These are phyloP conservation scores for Leptinotarsa defecta DNA, from an alignment of 1,140 invertebrate species.

Conservation along the genomic window DNA sequence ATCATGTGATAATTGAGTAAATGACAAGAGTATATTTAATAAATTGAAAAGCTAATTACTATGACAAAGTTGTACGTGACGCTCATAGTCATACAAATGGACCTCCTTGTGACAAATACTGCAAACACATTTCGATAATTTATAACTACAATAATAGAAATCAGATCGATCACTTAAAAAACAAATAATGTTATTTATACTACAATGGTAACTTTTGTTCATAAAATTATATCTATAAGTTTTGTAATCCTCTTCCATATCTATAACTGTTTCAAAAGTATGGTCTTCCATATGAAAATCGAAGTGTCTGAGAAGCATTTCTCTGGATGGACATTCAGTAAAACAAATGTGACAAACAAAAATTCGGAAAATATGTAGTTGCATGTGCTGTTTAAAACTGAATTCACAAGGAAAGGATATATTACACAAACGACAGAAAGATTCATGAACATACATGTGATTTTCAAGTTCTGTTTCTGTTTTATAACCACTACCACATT, in stretches of 20 bases:
- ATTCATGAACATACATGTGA: slow-evolving; percentile 40
- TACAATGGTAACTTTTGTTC: slow-evolving; percentile 29
- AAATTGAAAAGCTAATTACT: neutral
- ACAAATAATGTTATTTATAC: slow-evolving; percentile 35
- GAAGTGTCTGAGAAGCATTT: slow-evolving; percentile 32
- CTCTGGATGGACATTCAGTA: slow-evolving; percentile 34
- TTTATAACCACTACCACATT: slow-evolving; percentile 40
- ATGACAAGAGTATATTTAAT: no score
- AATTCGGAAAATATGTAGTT: slow-evolving; percentile 35
- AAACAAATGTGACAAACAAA: slow-evolving; percentile 38
- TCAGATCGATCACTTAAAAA: slow-evolving; percentile 30
- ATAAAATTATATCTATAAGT: slow-evolving; percentile 17
- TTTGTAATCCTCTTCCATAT: slow-evolving; percentile 41
- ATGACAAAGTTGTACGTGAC: slow-evolving; percentile 36
- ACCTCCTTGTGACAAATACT: slow-evolving; percentile 35
- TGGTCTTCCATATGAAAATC: slow-evolving; percentile 37
- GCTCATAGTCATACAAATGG: slow-evolving; percentile 29
- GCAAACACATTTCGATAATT: slow-evolving; percentile 28
- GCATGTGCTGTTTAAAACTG: slow-evolving; percentile 36
- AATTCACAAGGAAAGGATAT: slow-evolving; percentile 35
- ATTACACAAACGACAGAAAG: slow-evolving; percentile 39
- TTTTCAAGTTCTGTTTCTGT: slow-evolving; percentile 31
- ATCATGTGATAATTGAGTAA: no score
- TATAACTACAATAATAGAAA: slow-evolving; percentile 22
- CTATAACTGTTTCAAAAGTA: slow-evolving; percentile 36